Base-by-base conservation (phyloP, 23 tunicate genomes). In the Styela clava region DNA sequence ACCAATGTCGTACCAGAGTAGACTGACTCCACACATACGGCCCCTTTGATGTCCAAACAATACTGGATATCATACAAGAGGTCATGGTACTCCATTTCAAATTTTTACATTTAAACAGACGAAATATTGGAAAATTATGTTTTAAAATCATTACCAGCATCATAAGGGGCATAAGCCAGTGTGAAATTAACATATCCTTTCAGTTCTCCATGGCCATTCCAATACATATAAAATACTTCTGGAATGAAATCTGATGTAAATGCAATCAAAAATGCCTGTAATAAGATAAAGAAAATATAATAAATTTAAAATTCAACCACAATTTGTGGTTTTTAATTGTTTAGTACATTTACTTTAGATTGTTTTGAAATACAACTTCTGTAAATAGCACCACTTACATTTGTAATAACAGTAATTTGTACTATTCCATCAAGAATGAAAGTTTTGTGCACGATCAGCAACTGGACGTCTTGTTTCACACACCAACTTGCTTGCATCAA, bases 171-270 rank as follows among this genome's bases (percentile, higher is more conserved):
- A 63, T 85, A 86, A 22, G 97, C 82, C 51, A 91, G 82, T 3
- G 97, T 77, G 79, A 85, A 86, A 79, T 91, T 86, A 2, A 79
- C 73, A 64, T 82, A 91, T 18, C 87, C 90, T 9, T 91, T 35
- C 78, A 91, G 61, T 28, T 74, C 86, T 31, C 90, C 97, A 52
- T 85, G 27, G 12, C 65, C 64, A 76, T 82, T 62, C 24, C 33
- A 21, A 69, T 82, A 31, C 52, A 35, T 83, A 78, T 91, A 91
- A 27, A 86, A 29, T 35, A 86, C 21, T 23, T 86, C 69, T 23
- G 97, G 97, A 33, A 91, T 91, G 52, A 91, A 91, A 22, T 91
- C 90, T 0, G 97, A 85, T 32, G 97, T 91, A 67, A 91, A 91
- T 2, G 97, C 97, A 36, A 91, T 91, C 23, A 85, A 74, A 31